phyloP scores from a whole-genome alignment of 2,888 invertebrate genomes.

The Standfussiana lucernea region DNA sequence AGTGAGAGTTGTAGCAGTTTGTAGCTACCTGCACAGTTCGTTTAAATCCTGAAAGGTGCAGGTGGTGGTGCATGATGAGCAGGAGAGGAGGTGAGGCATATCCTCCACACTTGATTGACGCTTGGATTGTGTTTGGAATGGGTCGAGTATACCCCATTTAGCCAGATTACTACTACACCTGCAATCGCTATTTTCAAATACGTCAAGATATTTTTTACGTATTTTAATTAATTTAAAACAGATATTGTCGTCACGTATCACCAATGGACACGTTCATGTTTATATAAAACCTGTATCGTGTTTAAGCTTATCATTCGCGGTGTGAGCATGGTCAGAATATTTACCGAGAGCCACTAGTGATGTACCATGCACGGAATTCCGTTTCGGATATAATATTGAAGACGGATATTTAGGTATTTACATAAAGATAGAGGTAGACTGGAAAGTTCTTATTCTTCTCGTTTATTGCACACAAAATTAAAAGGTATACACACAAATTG shows the following conservation, averaged over 20 bases:
- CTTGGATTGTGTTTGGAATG: neutral
- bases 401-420: neutral
- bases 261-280: conserved; percentile 2
- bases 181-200: neutral
- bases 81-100: neutral
- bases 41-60: too few relatives aligned
- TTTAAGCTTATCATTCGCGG: conserved; percentile 22
- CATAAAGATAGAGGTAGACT: too few relatives aligned
- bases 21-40: too few relatives aligned
- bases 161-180: neutral
- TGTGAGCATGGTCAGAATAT: conserved; percentile 26
- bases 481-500: too few relatives aligned
- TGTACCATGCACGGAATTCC: neutral
- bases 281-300: conserved; percentile 19
- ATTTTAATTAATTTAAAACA: neutral
- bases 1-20: too few relatives aligned
- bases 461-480: too few relatives aligned
- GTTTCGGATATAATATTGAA: neutral
- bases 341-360: conserved; percentile 39
- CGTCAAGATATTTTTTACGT: neutral
- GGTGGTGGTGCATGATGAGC: too few relatives aligned
- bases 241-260: conserved; percentile 9
- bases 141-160: neutral
- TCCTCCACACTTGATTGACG: too few relatives aligned
- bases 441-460: too few relatives aligned